Evolutionary conservation across 2,888 invertebrate genomes (phyloP).

Genomic region (Archips crataeganus): DNA sequence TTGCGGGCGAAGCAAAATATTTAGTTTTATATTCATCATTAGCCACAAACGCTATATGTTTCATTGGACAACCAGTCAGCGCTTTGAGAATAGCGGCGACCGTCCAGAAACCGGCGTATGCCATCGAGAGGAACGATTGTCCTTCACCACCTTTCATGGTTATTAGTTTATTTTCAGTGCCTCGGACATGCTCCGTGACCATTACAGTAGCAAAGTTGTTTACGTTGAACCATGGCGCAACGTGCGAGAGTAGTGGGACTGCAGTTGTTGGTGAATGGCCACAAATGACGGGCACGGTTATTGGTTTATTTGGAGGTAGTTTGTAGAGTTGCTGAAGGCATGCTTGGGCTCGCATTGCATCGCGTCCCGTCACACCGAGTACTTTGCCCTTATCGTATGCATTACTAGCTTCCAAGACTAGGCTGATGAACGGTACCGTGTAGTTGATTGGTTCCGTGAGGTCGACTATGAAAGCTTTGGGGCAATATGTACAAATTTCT

Average conservation of each 20-base stretch:
- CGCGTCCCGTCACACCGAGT: conserved; percentile 25
- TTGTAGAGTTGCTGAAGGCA: conserved; percentile 27
- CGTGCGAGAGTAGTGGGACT: conserved; percentile 35
- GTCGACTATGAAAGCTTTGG: conserved; percentile 24
- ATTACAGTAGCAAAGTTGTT: conserved; percentile 17
- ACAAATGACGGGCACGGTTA: conserved; percentile 30
- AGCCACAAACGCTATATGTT: conserved; percentile 31
- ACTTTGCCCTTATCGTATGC: conserved; percentile 21
- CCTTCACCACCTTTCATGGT: conserved; percentile 4
- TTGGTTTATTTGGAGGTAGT: conserved; percentile 10
- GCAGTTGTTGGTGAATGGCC: conserved; percentile 29
- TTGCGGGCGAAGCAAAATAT: conserved; percentile 22
- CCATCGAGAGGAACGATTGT: conserved; percentile 8
- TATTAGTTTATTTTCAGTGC: conserved; percentile 1
- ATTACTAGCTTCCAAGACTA: conserved; percentile 5
- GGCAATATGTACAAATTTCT: conserved; percentile 24
- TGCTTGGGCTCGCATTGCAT: conserved; percentile 30
- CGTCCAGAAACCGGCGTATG: conserved; percentile 23
- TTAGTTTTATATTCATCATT: conserved; percentile 26
- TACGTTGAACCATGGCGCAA: conserved; percentile 33
- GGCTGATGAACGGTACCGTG: conserved; percentile 25
- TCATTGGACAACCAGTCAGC: conserved; percentile 10
- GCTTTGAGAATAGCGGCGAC: conserved; percentile 26
- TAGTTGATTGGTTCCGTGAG: conserved; percentile 34
- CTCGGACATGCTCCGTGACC: conserved; percentile 34